A percentile compares a stretch with the other conserved stretches of the same genome.
Evolutionary conservation across 2,888 invertebrate species (phyloP).

Genomic region (Diaphora mendica): DNA sequence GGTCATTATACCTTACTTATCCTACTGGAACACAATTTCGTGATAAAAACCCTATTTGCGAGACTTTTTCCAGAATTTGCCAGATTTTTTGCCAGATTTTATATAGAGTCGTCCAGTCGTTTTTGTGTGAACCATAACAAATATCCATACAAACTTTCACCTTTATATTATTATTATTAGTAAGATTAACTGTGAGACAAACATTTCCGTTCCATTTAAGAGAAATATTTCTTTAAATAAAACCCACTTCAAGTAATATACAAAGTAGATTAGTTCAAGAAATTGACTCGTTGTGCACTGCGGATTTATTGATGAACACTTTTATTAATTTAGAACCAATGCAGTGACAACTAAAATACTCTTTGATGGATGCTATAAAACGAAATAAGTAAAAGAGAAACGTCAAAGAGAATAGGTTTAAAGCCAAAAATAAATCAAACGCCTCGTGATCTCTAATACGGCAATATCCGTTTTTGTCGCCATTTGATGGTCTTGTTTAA

Average conservation of each 20-base stretch:
- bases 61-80: no score
- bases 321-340: conserved; percentile 3
- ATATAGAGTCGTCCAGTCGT: no score
- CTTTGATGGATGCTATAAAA: conserved; percentile 10
- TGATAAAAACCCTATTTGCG: no score
- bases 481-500: conserved; percentile 33
- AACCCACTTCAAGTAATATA: neutral
- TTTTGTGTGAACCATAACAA: no score
- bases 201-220: no score
- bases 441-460: conserved; percentile 8
- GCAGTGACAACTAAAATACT: neutral
- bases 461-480: conserved; percentile 13
- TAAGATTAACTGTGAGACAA: no score
- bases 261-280: neutral
- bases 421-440: neutral
- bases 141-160: no score
- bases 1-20: no score
- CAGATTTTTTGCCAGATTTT: no score
- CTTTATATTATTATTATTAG: no score
- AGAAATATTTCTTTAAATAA: neutral
- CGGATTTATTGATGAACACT: neutral
- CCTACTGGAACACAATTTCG: no score
- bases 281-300: neutral
- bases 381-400: neutral
- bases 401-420: neutral